Evolutionary conservation across 2,113 vertebrate species (phyloP).

Genomic region (Spheniscus mendiculus): DNA sequence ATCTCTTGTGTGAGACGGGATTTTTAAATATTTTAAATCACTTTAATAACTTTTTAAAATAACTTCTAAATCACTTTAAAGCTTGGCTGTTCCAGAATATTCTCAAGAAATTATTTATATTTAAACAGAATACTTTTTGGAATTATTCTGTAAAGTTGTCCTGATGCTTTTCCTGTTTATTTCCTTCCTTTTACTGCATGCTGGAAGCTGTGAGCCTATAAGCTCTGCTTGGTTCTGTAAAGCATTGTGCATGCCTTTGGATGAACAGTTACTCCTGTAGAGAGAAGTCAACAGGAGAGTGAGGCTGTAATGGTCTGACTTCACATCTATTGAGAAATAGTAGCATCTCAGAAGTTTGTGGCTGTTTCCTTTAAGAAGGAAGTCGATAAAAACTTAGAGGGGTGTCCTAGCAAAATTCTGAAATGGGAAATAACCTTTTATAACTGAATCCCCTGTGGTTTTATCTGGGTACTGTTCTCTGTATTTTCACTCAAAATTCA

Average conservation of each 20-base stretch:
- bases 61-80: not conserved
- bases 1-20: not conserved
- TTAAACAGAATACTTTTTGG: not conserved
- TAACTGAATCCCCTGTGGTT: not conserved
- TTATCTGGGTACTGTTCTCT: not conserved
- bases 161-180: not conserved
- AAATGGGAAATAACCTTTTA: not conserved
- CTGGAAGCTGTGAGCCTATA: not conserved
- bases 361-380: not conserved
- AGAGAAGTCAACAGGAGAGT: not conserved
- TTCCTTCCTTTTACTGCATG: not conserved
- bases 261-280: not conserved
- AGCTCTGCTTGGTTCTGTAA: not conserved
- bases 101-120: not conserved
- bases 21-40: too few species aligned
- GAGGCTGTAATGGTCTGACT: not conserved
- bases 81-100: not conserved
- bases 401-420: not conserved
- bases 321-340: not conserved
- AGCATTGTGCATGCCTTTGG: not conserved
- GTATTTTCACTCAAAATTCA: not conserved
- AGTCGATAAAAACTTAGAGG: not conserved
- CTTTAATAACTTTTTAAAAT: too few species aligned
- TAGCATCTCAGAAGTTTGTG: not conserved
- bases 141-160: not conserved